phyloP scores from a whole-genome alignment of 2,113 vertebrate genomes.

The Carettochelys insculpta region DNA sequence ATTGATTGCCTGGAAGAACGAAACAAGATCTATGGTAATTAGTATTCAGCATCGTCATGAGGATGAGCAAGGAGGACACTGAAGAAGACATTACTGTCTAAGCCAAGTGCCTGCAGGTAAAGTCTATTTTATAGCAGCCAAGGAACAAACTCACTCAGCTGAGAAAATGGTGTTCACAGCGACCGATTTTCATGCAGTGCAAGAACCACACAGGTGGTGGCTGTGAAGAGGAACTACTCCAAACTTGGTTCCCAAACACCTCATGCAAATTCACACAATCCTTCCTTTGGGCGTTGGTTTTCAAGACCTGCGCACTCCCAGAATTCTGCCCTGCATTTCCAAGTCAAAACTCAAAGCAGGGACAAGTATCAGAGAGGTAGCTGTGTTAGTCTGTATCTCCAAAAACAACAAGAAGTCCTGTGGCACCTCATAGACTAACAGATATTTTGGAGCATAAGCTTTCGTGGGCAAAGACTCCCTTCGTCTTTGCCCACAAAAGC shows the following conservation, averaged over 20 bases:
- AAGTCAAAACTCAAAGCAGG: background rate
- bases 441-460: too few relatives aligned
- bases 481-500: too few relatives aligned
- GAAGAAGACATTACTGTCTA: background rate
- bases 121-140: background rate
- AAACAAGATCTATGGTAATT: background rate
- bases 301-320: background rate
- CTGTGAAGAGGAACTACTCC: background rate
- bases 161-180: background rate
- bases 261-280: background rate
- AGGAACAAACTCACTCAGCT: background rate
- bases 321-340: background rate
- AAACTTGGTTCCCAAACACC: background rate
- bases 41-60: background rate
- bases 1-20: background rate
- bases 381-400: too few relatives aligned
- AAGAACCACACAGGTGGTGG: background rate
- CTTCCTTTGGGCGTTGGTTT: background rate
- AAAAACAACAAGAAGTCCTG: too few relatives aligned
- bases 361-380: too few relatives aligned
- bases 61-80: rapidly evolving
- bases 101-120: background rate
- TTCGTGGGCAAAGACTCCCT: too few relatives aligned
- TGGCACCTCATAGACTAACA: too few relatives aligned
- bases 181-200: background rate